A percentile compares a stretch with the other conserved stretches of the same genome.
Evolutionary conservation across 2,888 invertebrate species (phyloP).

Genomic region (Hyles lineata): DNA sequence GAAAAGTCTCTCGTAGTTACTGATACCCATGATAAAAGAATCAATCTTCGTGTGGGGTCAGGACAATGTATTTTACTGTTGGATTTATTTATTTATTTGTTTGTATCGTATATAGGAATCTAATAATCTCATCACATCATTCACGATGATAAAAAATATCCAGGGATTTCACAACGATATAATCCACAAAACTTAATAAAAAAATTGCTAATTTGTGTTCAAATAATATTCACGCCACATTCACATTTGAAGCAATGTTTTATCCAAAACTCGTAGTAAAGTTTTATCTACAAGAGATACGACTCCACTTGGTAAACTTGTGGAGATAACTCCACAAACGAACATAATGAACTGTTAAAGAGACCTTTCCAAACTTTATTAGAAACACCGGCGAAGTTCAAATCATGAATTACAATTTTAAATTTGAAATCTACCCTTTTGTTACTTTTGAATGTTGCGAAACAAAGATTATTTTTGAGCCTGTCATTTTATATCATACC

Average conservation of each 20-base stretch:
- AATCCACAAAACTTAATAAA: not conserved
- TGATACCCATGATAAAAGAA: no score
- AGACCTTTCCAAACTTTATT: constrained; percentile 31
- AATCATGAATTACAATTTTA: not conserved
- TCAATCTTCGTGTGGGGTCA: no score
- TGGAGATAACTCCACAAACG: constrained; percentile 35
- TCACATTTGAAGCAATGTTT: not conserved
- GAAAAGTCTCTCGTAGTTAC: no score
- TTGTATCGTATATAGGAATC: no score
- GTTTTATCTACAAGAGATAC: constrained; percentile 8
- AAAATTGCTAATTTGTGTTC: not conserved
- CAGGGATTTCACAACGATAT: no score
- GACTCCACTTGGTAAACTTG: constrained; percentile 6
- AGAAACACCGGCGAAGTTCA: constrained; percentile 28
- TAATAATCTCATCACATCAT: no score
- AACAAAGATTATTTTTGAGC: no score
- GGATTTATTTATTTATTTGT: no score
- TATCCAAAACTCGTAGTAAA: not conserved
- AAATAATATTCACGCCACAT: not conserved
- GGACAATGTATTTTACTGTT: no score
- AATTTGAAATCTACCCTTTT: not conserved
- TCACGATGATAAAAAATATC: no score
- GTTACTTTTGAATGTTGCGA: not conserved
- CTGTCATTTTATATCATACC: no score
- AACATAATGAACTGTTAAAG: constrained; percentile 39